A percentile compares a stretch with the other conserved stretches of the same genome.
phyloP scores from a whole-genome alignment of 2,797 vertebrate species.

The Acipenser transmontanus region DNA sequence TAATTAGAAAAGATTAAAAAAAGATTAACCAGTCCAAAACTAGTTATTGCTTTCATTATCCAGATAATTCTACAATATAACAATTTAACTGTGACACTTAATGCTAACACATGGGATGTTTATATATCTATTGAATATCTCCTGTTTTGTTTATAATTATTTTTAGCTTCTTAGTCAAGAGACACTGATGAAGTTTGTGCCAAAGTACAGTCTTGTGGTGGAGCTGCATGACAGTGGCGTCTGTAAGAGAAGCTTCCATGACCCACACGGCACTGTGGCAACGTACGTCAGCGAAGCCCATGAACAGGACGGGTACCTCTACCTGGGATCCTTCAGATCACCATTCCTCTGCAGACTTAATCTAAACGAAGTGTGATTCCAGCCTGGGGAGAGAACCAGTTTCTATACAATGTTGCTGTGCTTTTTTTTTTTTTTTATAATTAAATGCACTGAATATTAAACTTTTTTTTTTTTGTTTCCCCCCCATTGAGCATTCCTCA shows the following conservation, averaged over 20 bases:
- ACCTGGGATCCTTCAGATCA: conserved; percentile 83
- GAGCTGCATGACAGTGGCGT: conserved; percentile 81
- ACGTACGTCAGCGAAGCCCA: conserved; percentile 81
- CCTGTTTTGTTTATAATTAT: conserved; percentile 3
- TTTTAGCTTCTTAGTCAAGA: conserved; percentile 81
- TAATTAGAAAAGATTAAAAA: too few species aligned
- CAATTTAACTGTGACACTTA: too few species aligned
- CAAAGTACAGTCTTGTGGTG: conserved; percentile 80
- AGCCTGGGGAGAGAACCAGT: too few species aligned
- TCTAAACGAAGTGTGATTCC: conserved; percentile 55
- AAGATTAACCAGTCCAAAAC: too few species aligned
- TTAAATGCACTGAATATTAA: too few species aligned
- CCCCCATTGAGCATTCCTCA: too few species aligned
- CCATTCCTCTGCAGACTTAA: conserved; percentile 78
- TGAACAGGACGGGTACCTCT: conserved; percentile 77
- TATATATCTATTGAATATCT: background rate
- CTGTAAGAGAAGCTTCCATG: conserved; percentile 83
- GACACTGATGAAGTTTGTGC: conserved; percentile 74
- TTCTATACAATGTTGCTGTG: too few species aligned
- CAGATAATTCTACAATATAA: too few species aligned
- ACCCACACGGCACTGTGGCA: conserved; percentile 70
- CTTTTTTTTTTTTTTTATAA: too few species aligned
- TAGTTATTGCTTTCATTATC: too few species aligned
- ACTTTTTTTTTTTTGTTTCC: too few species aligned
- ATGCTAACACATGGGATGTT: too few species aligned